Base-by-base conservation (phyloP, 2,113 vertebrate species). In the Cynoglossus semilaevis region DNA sequence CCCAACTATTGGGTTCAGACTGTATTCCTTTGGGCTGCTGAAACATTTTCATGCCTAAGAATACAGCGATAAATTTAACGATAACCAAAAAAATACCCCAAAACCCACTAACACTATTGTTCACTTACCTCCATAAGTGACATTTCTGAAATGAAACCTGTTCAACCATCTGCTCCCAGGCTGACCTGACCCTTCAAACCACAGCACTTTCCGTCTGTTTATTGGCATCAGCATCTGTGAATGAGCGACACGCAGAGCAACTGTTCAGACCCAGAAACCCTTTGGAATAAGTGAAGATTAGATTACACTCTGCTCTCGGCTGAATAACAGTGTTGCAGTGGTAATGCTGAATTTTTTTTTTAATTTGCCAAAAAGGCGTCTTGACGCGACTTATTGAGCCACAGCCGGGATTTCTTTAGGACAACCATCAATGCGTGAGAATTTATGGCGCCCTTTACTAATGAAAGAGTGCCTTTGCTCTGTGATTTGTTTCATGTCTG, bases 391-490 rank as follows among this genome's bases (percentile, higher is more conserved):
- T 70, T 40, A 34, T 29, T 70, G 76, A 58, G 63, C 73, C 68
- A 46, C 8, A 15, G 41, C n/a, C 51, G 1, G 52, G 51, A 13
- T 72, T 74, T 40, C 35, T 53, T 66, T 48, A 42, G 16, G 9
- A 49, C 48, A 59, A 75, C 55, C 51, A 51, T 63, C 0, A 16
- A 72, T 22, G 14, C 22, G 19, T 46, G n/a, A 44, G 37, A n/a
- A 76, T 79, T 16, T 69, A 52, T 9, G 5, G 71, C 69, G 52
- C 59, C 47, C 47, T 80, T 70, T 70, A 56, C 61, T 59, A 59
- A 46, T 54, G 36, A 46, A 58, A 57, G 22, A 29, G 22, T 29
- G 22, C 16, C 18, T 45, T 6, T 47, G 43, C 15, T 50, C n/a
- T 52, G 13, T 38, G 40, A 13, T 17, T 47, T 9, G 18, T 40